Base-by-base conservation (phyloP, 2,113 vertebrate genomes). In the Cavia aperea region DNA sequence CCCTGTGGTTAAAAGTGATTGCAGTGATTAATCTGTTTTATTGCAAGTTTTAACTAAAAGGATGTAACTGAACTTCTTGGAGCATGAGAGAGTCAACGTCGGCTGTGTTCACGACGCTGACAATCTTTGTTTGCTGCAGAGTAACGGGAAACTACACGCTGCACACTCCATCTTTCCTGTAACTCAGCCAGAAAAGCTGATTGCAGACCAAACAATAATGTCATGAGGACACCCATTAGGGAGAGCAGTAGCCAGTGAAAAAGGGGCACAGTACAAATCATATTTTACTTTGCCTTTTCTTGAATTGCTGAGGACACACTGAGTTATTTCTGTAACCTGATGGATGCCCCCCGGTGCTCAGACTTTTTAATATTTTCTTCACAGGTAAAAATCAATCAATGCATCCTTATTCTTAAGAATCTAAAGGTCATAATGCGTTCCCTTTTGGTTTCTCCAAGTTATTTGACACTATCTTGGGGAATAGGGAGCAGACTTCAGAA, bases 21-120 rank as follows among this genome's bases (percentile, higher is more conserved):
- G 85, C 31, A 8, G 85, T 86, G 94, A 96, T 95, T 95, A 92
- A 93, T 95, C 92, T 90, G 60, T 93, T 95, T 93, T 90, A 90
- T 81, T 87, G 79, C 88, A 81, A 90, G 91, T 95, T 95, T 92
- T 93, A 95, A 94, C 90, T 95, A 93, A 94, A 94, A 94, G 60
- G 82, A 95, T 81, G 13, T 88, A 83, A 60, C 78, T 68, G 91
- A 94, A 96, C 89, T 94, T 95, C 91, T 86, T 93, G 82, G 89
- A 93, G 82, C 84, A 15, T 3, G 86, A 85, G 95, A 33, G 81
- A 88, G 65, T 29, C 21, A 0, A 39, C 33, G 2, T 75, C 16
- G 1, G 46, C 31, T 2, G 13, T 46, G 54, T 18, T 49, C 75
- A 13, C 8, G 65, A 88, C 54, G 72, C 87, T 85, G 92, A 62